A percentile compares a stretch with the other conserved stretches of the same genome.
Evolutionary conservation across 2,113 vertebrate species (phyloP).

Genomic region (Rhadina sibilatrix): DNA sequence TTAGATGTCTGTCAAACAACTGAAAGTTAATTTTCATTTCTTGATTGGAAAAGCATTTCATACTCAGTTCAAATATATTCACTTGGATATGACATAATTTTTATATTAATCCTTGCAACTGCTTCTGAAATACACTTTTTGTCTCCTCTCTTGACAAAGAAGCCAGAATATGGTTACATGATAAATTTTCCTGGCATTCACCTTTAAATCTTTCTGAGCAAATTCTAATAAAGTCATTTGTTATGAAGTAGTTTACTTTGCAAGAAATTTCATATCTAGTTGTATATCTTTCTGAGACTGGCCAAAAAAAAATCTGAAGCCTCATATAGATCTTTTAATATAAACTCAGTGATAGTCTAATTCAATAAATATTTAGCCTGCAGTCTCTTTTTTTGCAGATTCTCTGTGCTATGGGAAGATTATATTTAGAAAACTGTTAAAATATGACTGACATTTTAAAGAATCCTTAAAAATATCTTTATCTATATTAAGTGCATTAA

Average conservation of each 20-base stretch:
- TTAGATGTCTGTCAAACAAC: neutral
- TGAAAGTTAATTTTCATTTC: neutral
- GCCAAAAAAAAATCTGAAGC: neutral
- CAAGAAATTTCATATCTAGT: constrained; percentile 6
- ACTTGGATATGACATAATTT: neutral
- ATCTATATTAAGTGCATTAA: constrained; percentile 38
- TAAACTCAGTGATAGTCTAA: constrained; percentile 24
- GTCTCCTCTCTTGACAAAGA: neutral
- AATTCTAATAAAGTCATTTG: constrained; percentile 32
- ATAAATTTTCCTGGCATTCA: neutral
- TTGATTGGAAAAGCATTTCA: neutral
- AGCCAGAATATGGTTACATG: neutral
- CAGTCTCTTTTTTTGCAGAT: neutral
- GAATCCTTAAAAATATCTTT: constrained; percentile 34
- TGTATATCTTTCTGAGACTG: neutral
- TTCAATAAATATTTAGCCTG: constrained; percentile 32
- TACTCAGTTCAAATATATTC: neutral
- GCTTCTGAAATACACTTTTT: neutral
- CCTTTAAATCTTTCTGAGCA: constrained; percentile 6
- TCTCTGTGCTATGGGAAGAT: neutral
- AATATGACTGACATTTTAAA: constrained; percentile 25
- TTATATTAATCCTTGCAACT: neutral
- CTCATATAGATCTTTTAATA: constrained; percentile 9
- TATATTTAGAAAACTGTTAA: constrained; percentile 2
- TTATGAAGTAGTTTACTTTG: neutral